Evolutionary conservation across 2,113 vertebrate genomes (phyloP), one percentile per base, ranked within the genome.

Genomic region (Clarias batrachus): DNA sequence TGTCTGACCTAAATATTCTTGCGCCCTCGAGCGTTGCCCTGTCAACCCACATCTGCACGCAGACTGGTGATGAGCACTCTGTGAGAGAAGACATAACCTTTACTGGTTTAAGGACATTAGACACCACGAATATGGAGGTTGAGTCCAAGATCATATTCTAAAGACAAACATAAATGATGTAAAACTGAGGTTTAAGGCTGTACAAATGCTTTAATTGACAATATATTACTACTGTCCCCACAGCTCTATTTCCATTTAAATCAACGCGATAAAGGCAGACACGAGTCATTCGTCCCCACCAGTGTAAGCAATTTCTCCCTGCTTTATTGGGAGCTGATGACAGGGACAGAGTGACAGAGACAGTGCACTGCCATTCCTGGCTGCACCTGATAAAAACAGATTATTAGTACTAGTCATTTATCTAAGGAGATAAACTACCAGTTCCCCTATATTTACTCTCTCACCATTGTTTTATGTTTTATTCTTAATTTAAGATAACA

Each of bases 1-100:
- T 90, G 87, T 89, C 66, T 92, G 93, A 91, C 93, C 93, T 91
- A 91, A 92, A 93, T 93, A 92, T 91, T 92, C 88, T 68, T 86
- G 81, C 41, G 90, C 89, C 85, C 77, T 87, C 91, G 90, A 93
- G 93, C 93, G 93, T 93, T 85, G 90, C 9, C n/a, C 89, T 93
- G 94, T 93, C 93, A 93, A 87, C 76, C 92, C 91, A 74, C 81
- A 92, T 94, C 89, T 92, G 85, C 87, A 81, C 88, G 87, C 85
- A 84, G 66, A 86, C 84, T 60, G 78, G 68, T 92, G 93, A 94
- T 88, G 86, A 82, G 82, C 82, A 88, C 89, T 86, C 63, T 88
- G 80, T 52, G 81, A 91, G 60, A 52, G n/a, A 48, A 56, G 21
- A 66, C 52, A 48, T 66, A 27, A 52, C 30, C 52, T 37, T 81